Percentiles rank a stretch among this genome's conserved stretches.
These are phyloP conservation scores for Mungos mungo DNA, from an alignment of 2,113 vertebrate species.

Conservation along the genomic window DNA sequence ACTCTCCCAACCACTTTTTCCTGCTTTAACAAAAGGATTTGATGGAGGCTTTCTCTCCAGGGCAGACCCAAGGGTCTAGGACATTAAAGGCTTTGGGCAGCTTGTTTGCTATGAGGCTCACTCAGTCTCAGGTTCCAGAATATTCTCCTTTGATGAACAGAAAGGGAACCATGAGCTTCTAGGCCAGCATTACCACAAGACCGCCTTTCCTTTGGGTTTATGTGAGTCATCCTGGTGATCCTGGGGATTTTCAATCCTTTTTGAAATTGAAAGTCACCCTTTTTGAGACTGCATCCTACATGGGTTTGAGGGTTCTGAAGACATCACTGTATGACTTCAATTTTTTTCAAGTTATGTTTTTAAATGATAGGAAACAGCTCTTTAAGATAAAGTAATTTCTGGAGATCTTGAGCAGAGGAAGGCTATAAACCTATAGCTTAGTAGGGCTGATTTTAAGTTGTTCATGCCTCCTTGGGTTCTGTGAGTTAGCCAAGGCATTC, in stretches of 20 bases:
- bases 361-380: not conserved
- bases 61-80: not conserved
- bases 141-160: not conserved
- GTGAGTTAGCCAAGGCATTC: not conserved
- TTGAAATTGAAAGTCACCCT: not conserved
- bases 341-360: not conserved
- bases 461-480: not conserved
- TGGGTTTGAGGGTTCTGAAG: not conserved
- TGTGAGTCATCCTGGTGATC: not conserved
- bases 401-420: not conserved
- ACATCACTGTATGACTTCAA: not conserved
- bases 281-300: not conserved
- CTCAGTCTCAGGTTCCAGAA: not conserved
- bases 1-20: not conserved
- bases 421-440: not conserved
- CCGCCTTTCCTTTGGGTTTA: not conserved
- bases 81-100: not conserved
- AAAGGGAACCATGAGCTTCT: not conserved
- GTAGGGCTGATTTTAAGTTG: not conserved
- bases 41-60: not conserved
- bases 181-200: not conserved
- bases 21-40: not conserved
- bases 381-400: not conserved
- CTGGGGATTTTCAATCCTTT: not conserved
- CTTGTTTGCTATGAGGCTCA: not conserved